Base-by-base conservation (phyloP, 2,797 vertebrate species). In the Poecilia velifera region DNA sequence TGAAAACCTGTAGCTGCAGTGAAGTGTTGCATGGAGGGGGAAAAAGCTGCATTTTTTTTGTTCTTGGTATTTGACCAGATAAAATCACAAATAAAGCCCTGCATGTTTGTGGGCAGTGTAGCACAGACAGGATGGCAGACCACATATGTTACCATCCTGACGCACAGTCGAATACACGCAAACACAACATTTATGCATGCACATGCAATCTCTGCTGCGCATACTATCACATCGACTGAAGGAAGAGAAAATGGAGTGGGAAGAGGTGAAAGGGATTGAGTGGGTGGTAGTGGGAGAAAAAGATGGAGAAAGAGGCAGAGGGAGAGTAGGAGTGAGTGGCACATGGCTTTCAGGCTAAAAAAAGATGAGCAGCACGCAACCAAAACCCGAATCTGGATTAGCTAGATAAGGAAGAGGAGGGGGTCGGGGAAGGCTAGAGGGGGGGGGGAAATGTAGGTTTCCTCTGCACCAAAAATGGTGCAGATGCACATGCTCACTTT, bases 361-460 rank as follows among this genome's bases (percentile, higher is more conserved):
- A 95, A 94, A 94, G 94, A 94, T 84, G 83, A 93, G 92, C 92
- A 92, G 96, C 96, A 55, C 95, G 92, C 0, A 96, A 97, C 92
- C 94, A 93, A 94, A 90, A 93, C 93, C 91, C 90, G 89, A 94
- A 97, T 96, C 0, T 97, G 97, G 93, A 97, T 97, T 96, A 96
- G 96, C n/a, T 95, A 97, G 93, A 97, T 97, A 64, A 93, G 93
- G 87, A 96, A 95, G 94, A 96, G 95, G 34, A 91, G 96, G 73
- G 95, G 93, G 73, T 92, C 95, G 90, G 94, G 96, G 94, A 95
- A 83, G 82, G 83, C 84, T 55, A 0, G 62, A 88, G 82, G 76
- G 90, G 86, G 90, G 86, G 74, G 86, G 74, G 90, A 91, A 89
- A 90, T 90, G 83, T 91, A 92, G 94, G 91, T 92, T 94, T 87